phyloP scores from a whole-genome alignment of 35 echinoderm and acorn worm genomes.

The Hemicentrotus pulcherrimus region DNA sequence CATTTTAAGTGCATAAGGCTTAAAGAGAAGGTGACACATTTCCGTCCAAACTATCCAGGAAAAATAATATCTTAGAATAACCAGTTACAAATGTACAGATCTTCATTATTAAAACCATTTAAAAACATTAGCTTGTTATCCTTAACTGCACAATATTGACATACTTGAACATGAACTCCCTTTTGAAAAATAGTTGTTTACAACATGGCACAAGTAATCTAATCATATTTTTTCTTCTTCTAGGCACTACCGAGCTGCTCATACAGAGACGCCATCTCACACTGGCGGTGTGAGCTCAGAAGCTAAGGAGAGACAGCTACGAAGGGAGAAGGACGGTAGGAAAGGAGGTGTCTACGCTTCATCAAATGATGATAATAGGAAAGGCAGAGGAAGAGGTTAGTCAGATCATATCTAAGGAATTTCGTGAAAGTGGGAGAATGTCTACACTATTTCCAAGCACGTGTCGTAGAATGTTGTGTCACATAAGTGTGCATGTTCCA shows the following conservation, averaged over 20 bases:
- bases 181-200: too few relatives aligned
- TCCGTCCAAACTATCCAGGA: too few relatives aligned
- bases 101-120: too few relatives aligned
- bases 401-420: background rate
- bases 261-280: constrained; percentile 89
- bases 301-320: constrained; percentile 64
- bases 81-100: too few relatives aligned
- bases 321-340: constrained; percentile 61
- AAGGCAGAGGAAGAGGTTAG: constrained; percentile 52
- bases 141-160: too few relatives aligned
- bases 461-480: background rate
- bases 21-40: too few relatives aligned
- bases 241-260: constrained; percentile 85
- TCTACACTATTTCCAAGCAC: background rate
- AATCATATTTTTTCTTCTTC: background rate
- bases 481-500: too few relatives aligned
- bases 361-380: constrained; percentile 62
- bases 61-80: too few relatives aligned
- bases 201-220: too few relatives aligned
- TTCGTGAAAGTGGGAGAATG: background rate
- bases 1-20: too few relatives aligned
- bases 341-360: constrained; percentile 89
- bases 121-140: too few relatives aligned
- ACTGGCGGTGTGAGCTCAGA: constrained; percentile 90
- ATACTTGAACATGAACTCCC: too few relatives aligned